These are phyloP conservation scores for Takifugu rubripes DNA, from an alignment of 2,797 vertebrate genomes.

Conservation along the genomic window DNA sequence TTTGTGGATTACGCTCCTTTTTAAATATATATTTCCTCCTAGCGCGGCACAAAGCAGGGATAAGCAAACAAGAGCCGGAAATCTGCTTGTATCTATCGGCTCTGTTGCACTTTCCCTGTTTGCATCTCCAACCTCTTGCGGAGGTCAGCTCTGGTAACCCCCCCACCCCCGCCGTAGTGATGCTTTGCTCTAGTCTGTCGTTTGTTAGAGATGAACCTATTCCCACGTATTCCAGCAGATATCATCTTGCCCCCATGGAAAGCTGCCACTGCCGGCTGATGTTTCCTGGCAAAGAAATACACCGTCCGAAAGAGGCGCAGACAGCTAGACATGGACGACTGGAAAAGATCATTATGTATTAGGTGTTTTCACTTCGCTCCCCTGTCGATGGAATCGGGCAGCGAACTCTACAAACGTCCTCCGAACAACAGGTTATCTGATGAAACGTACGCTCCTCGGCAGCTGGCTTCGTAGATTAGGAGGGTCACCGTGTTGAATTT, in stretches of 20 bases:
- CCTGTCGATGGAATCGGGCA: slow-evolving; percentile 19
- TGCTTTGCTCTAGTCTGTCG: too few species aligned
- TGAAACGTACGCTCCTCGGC: slow-evolving; percentile 45
- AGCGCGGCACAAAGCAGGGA: slow-evolving; percentile 46
- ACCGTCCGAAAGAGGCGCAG: slow-evolving; percentile 5
- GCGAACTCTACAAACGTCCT: slow-evolving; percentile 24
- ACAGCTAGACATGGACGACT: slow-evolving; percentile 10
- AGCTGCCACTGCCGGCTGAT: too few species aligned
- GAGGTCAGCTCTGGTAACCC: slow-evolving; percentile 6
- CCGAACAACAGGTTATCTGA: slow-evolving; percentile 47
- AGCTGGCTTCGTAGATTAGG: slow-evolving; percentile 53
- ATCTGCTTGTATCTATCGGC: slow-evolving; percentile 44
- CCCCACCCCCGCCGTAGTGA: too few species aligned
- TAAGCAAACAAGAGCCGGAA: slow-evolving; percentile 49
- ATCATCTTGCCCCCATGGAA: too few species aligned
- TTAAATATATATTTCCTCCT: slow-evolving; percentile 17
- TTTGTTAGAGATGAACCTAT: too few species aligned
- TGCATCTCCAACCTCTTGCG: slow-evolving; percentile 19
- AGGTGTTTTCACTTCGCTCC: slow-evolving; percentile 26
- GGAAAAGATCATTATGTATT: slow-evolving; percentile 34
- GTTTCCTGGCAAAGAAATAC: slow-evolving; percentile 18
- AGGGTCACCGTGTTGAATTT: slow-evolving; percentile 43
- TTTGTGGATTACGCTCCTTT: slow-evolving; percentile 57
- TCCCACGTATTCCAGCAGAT: too few species aligned
- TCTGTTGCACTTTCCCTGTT: slow-evolving; percentile 27